Base-by-base conservation (phyloP, 1,140 invertebrate species). In the Elysia chlorotica region DNA sequence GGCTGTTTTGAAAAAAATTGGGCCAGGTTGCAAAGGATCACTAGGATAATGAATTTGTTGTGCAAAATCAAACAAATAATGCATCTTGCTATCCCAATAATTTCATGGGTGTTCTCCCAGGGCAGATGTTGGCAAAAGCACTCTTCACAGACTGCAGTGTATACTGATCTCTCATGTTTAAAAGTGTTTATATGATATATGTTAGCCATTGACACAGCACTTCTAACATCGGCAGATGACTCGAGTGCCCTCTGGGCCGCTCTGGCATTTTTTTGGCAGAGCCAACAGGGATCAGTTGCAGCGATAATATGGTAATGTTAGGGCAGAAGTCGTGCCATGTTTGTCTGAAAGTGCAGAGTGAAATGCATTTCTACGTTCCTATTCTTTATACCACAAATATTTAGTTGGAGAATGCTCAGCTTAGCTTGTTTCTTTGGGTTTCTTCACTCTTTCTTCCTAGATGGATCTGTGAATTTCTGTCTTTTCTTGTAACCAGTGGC, bases 221-320 rank as follows among this genome's bases (percentile, higher is more conserved):
- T 48, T n/a, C n/a, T 48, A 14, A 14, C 41, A n/a, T n/a, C n/a
- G n/a, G 10, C 41, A 10, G 41, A n/a, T 48, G n/a, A 48, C 10
- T 48, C n/a, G 10, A n/a, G n/a, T 14, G 41, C 10, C 10, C 41
- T 10, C n/a, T 48, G 41, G 10, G n/a, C 10, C 10, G 10, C 10
- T n/a, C 10, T n/a, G 17, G 25, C 10, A 59, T 59, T 59, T 25
- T 28, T 59, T 25, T 59, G 56, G 25, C 56, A 59, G 56, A 23
- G 25, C 56, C 56, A 59, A 59, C 56, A 59, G 25, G 25, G 56
- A 59, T 59, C 41, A 48, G 41, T 48, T 48, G 56, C 56, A 25
- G 56, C 10, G 14, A 25, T 25, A 30, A 17, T 19, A 30, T 59
- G 10, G 56, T 17, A 23, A 59, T 25, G 25, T 17, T 17, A 17